Evolutionary conservation across 2,113 vertebrate species (phyloP).

Genomic region (Piprites chloris): DNA sequence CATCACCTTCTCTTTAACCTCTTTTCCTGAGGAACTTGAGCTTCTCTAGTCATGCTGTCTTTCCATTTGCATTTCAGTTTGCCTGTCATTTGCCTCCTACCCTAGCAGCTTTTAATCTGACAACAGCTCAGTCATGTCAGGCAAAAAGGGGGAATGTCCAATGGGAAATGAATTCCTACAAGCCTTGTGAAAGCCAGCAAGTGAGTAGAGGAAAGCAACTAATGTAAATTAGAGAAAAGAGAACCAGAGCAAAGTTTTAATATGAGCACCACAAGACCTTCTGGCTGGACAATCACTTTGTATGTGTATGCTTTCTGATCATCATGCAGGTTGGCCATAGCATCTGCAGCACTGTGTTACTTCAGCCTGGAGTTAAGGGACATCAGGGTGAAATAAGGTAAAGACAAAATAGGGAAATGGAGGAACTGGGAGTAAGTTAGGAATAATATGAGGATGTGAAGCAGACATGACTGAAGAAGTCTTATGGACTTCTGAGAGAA

Average conservation of each 20-base stretch:
- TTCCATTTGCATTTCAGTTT: not conserved
- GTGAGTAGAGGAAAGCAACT: not conserved
- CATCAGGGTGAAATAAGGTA: not conserved
- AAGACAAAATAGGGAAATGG: not conserved
- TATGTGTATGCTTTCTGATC: not conserved
- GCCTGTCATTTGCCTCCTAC: not conserved
- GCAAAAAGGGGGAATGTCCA: not conserved
- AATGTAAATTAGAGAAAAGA: not conserved
- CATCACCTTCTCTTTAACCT: not conserved
- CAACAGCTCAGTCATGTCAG: not conserved
- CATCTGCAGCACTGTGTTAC: not conserved
- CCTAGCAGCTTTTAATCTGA: not conserved
- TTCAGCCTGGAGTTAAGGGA: not conserved
- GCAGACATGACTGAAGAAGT: not conserved
- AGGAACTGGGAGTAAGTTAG: not conserved
- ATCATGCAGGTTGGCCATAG: accelerated
- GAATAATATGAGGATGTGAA: not conserved
- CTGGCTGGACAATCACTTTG: not conserved
- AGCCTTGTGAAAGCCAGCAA: not conserved
- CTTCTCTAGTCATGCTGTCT: not conserved
- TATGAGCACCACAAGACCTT: not conserved
- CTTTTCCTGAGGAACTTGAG: not conserved
- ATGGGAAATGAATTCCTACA: not conserved
- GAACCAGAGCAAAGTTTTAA: not conserved
- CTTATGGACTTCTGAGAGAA: not conserved